Base-by-base conservation (phyloP, 1,140 invertebrate genomes). In the Eriosoma lanigerum region DNA sequence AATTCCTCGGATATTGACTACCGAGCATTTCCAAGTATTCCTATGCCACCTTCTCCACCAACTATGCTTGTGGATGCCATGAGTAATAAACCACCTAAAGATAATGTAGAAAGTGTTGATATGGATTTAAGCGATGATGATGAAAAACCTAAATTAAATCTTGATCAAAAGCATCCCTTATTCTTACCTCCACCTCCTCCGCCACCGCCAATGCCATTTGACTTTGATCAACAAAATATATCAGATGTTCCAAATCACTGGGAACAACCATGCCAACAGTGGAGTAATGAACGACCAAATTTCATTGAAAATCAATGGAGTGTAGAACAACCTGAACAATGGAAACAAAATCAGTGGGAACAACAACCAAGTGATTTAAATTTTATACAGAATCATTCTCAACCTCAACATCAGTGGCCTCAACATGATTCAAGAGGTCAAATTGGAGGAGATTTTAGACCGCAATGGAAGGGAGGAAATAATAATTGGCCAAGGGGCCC, bases 91-190 rank as follows among this genome's bases (percentile, higher is more conserved):
- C 66, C 60, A 54, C 70, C 50, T 19, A 73, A 85, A 58, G 90
- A 90, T 82, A 91, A 89, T 85, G 89, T 90, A 10, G 90, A 90
- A 83, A 89, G 88, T 82, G 88, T 91, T 48, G 91, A 92, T 81
- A 92, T 92, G 91, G 91, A 92, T 72, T 88, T 92, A 87, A 91
- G 90, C 26, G 91, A 92, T 82, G 91, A 92, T n/a, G 91, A 91
- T 29, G 83, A 82, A 1, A 68, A 72, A 6, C 21, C 81, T 13
- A 62, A 78, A 48, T 21, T 15, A 46, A 78, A 8, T 12, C 56
- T 44, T 29, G 75, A 78, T 44, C 75, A 78, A 78, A 58, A 78
- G 12, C 54, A 56, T 78, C 54, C 38, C 8, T 19, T 62, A 54
- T 38, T 78, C 6, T 19, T 58, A 46, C 75, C 75, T 26, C 75